Evolutionary conservation across 2,888 invertebrate species (phyloP), one percentile per base, ranked within the genome.

Genomic region (Troides aeacus): DNA sequence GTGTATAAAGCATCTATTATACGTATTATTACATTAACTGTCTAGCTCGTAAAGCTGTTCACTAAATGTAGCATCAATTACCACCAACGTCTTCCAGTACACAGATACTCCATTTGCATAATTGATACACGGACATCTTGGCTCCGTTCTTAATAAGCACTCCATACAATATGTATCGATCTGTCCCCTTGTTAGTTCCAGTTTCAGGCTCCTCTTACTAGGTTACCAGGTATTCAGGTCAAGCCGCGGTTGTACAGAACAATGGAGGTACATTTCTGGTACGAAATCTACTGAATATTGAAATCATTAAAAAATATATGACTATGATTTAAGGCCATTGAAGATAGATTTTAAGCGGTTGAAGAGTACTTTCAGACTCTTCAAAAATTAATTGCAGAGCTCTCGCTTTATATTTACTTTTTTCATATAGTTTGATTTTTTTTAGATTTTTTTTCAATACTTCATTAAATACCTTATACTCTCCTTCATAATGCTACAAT

Each of bases 181-280:
- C 60, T 70, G 66, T 62, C 53, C 53, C 60, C 66, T 60, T 56
- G 63, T 63, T 63, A 70, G 66, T 53, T 66, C 70, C 63, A 66
- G 70, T 66, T 70, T 63, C 63, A 60, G 64, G 46, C 30, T 65
- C 59, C 59, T 66, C 42, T 68, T 64, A 60, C 60, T 66, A 64
- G 70, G 70, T 70, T 70, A 70, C 60, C 70, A 70, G 70, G 70
- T 70, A 70, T 70, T 23, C 70, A 63, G 70, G 70, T 70, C 66
- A 70, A 30, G 66, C 60, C 56, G 59, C 53, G 63, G 57, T 23
- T 50, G 63, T 56, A 23, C 70, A 23, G 42, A 64, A 70, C 66
- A 70, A 70, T 60, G 42, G 23, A 60, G 39, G 50, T 18, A 24
- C 59, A 62, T 59, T 63, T 64, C 36, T 42, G 61, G 61, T 24